Percentiles rank a stretch among this genome's conserved stretches.
phyloP scores from a whole-genome alignment of 1,140 invertebrate genomes.

The Eriocheir sinensis region DNA sequence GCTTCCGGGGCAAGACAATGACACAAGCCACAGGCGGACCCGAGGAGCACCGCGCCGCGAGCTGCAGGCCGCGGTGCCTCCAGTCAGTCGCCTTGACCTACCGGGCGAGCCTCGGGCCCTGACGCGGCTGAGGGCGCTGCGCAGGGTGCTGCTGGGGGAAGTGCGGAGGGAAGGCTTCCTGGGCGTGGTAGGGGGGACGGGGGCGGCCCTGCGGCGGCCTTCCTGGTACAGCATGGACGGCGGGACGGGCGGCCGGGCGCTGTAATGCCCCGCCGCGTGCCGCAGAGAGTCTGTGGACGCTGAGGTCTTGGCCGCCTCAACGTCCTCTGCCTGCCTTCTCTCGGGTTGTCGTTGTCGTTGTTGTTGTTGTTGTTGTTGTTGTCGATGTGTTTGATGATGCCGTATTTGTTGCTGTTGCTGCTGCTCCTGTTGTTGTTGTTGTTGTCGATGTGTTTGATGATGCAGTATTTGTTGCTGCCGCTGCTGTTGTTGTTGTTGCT shows the following conservation, averaged over 20 bases:
- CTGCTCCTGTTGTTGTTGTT: not conserved
- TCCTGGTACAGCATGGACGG: slow-evolving; percentile 18
- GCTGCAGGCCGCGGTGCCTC: too few species aligned
- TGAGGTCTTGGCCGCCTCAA: not conserved
- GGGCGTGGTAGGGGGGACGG: not conserved
- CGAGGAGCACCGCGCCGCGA: too few species aligned
- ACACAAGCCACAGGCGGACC: too few species aligned
- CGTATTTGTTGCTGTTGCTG: not conserved
- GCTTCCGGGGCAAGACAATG: too few species aligned
- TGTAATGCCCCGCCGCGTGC: not conserved
- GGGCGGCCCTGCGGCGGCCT: not conserved
- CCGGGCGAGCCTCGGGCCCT: not conserved
- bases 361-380: not conserved
- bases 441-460: not conserved
- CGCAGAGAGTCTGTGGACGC: slow-evolving; percentile 58
- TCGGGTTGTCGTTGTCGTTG: not conserved
- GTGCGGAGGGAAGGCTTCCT: not conserved
- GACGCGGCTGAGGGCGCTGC: not conserved
- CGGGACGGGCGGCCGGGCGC: not conserved
- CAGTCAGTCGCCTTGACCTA: not conserved
- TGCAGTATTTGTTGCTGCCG: not conserved
- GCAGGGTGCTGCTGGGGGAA: not conserved
- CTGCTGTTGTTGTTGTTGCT: not conserved
- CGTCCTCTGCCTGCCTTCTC: slow-evolving; percentile 27
- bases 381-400: not conserved